Conservation (phyloP, 2,888 invertebrate genomes). For the Dyspetes luteomarginatus region DNA sequence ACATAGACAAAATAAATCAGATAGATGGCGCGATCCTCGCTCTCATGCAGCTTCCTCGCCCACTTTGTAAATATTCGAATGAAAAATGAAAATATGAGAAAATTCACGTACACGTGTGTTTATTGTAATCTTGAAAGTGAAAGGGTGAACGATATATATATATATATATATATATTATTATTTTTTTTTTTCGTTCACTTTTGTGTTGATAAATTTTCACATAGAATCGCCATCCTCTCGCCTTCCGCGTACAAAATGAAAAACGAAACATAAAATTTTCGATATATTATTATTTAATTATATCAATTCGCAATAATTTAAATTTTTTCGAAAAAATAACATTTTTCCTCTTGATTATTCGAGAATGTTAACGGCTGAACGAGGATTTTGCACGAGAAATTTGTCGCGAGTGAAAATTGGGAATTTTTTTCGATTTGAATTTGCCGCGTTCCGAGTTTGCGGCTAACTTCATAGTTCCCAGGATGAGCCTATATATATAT, state of each 20-base stretch:
- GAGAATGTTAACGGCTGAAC: not conserved
- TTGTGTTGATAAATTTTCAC: conserved; percentile 10
- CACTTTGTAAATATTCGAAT: conserved; percentile 56
- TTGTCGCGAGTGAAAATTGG: conserved; percentile 3
- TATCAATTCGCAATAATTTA: conserved; percentile 49
- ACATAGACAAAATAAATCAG: not conserved
- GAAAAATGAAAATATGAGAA: conserved; percentile 13
- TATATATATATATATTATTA: not conserved
- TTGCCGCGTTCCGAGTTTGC: conserved; percentile 5
- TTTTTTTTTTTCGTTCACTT: conserved; percentile 4
- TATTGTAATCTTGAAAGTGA: conserved; percentile 48
- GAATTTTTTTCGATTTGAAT: conserved; percentile 21
- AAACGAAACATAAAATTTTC: conserved; percentile 24
- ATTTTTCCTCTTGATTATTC: not conserved
- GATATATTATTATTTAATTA: conserved; percentile 51
- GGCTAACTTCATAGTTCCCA: not conserved
- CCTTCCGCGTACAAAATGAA: not conserved
- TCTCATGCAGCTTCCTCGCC: conserved; percentile 15
- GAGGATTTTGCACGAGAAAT: not conserved
- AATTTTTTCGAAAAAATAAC: conserved; percentile 41
- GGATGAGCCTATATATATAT: not conserved
- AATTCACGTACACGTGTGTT: conserved; percentile 27
- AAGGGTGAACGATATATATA: conserved; percentile 19
- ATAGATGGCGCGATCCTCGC: conserved; percentile 28
- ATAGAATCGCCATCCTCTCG: not conserved